A percentile compares a stretch with the other conserved stretches of the same genome.
Conservation (phyloP, 1,140 invertebrate species). For the Elysia chlorotica region DNA sequence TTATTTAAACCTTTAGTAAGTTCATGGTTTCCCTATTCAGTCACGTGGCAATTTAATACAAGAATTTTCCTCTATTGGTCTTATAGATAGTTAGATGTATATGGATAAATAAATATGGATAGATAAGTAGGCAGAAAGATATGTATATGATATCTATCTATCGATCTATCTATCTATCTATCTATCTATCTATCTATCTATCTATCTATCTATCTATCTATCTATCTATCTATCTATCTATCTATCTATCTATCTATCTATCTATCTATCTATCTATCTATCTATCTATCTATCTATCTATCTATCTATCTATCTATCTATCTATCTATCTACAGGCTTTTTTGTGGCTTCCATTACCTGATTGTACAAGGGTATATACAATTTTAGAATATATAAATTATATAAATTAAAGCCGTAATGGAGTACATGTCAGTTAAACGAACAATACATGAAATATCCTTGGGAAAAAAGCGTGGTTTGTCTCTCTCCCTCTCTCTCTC, state of each 20-base stretch:
- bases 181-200: background rate
- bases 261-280: background rate
- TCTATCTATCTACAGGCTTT: background rate
- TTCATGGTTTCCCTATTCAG: too few relatives aligned
- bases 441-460: background rate
- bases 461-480: background rate
- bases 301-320: slow-evolving; percentile 11
- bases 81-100: too few relatives aligned
- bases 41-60: too few relatives aligned
- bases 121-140: too few relatives aligned
- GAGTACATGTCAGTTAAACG: background rate
- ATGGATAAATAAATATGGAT: too few relatives aligned
- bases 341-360: background rate
- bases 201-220: background rate
- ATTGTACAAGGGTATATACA: background rate
- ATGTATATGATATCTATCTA: too few relatives aligned
- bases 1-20: too few relatives aligned
- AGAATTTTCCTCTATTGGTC: too few relatives aligned
- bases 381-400: background rate
- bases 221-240: background rate
- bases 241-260: background rate
- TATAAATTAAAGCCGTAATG: background rate
- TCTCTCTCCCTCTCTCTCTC: background rate
- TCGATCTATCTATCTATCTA: background rate
- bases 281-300: slow-evolving; percentile 18